Evolutionary conservation across 2,888 invertebrate genomes (phyloP), one percentile per base, ranked within the genome.

Genomic region (Clivina fossor): DNA sequence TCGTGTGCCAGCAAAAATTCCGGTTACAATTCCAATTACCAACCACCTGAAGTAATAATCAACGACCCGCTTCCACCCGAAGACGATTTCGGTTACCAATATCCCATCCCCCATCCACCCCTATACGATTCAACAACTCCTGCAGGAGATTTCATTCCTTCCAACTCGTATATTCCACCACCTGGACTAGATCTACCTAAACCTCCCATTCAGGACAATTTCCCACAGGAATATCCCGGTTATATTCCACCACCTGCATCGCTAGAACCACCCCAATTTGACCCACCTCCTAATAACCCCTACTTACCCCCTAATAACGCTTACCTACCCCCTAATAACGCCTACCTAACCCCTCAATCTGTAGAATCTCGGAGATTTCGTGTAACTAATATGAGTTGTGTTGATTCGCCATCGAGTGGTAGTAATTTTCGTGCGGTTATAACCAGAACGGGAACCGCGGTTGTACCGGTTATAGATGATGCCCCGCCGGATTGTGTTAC

Each of bases 361-460:
- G 7, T 19, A 7, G 19, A 3, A 33, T 56, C 60, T 2, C 18
- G 62, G 5, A 65, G 66, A 44, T 58, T 67, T 9, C 65, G 63
- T 50, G 64, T 72, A 3, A 58, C 69, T 5, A 71, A 72, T 58
- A 72, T 73, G 71, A 70, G 69, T 18, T 74, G 74, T 58, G 61
- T 68, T 46, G 68, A 71, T 46, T 61, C 66, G 8, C 63, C 63
- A 4, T 53, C 58, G 13, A 57, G 48, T n/a, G n/a, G n/a, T 4
- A 43, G 47, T 8, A 74, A 70, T 60, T 76, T 78, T 57, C 69
- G 72, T 2, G 68, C 73, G 0, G 67, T 72, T 1, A 66, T 79
- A 13, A 72, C 70, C 30, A 63, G 76, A 18, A 71, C 74, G 13
- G 72, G 70, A 24, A 51, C 56, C 37, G 7, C 56, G 33, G n/a